Percentiles rank a stretch among this genome's conserved stretches.
Evolutionary conservation across 2,888 invertebrate species (phyloP).

Genomic region (Dioctria linearis): DNA sequence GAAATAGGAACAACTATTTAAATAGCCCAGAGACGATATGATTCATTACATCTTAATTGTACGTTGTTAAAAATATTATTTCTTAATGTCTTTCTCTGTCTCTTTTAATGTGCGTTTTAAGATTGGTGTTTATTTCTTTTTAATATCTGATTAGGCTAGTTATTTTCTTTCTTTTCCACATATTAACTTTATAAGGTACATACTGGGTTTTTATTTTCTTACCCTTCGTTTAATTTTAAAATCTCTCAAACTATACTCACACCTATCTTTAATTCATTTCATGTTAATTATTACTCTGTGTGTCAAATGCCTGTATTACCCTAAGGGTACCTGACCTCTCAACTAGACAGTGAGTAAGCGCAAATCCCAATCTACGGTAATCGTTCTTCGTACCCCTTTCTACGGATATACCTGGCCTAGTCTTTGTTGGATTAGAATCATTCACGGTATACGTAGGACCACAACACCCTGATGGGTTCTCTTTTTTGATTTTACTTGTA

Average conservation of each 20-base stretch:
- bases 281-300: conserved; percentile 41
- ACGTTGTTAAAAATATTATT: conserved; percentile 52
- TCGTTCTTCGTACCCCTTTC: no score
- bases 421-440: no score
- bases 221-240: conserved; percentile 31
- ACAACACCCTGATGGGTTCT: no score
- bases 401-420: no score
- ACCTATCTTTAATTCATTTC: conserved; percentile 35
- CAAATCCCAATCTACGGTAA: no score
- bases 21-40: conserved; percentile 47
- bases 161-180: conserved; percentile 25
- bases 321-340: no score
- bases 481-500: no score
- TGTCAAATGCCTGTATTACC: no score
- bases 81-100: conserved; percentile 23
- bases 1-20: conserved; percentile 51
- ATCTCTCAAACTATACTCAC: conserved; percentile 38
- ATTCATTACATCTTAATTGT: conserved; percentile 46
- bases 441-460: no score
- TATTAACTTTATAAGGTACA: conserved; percentile 48
- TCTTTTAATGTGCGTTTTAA: neutral
- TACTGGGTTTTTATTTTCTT: neutral
- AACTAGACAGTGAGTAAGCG: no score
- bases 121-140: conserved; percentile 22
- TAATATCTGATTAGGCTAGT: conserved; percentile 47